Conservation (phyloP, 2,888 invertebrate genomes). For the Pachycephus smyrnensis region DNA sequence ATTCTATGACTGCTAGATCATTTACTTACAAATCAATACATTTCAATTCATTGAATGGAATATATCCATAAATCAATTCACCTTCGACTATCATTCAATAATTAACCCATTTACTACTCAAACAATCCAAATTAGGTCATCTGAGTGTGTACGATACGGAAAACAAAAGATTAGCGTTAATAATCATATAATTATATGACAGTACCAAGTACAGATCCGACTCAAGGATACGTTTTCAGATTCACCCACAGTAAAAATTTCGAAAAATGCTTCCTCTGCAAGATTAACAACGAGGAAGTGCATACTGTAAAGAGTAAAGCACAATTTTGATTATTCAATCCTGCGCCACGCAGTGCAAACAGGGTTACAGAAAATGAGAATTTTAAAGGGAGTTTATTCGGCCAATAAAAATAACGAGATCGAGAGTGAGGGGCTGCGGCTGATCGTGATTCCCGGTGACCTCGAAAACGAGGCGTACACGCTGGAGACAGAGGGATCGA, state of each 20-base stretch:
- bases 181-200: neutral
- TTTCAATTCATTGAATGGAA: too few relatives aligned
- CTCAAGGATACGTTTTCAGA: neutral
- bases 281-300: neutral
- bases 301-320: neutral
- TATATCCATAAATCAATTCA: too few relatives aligned
- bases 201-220: neutral
- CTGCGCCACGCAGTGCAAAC: neutral
- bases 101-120: too few relatives aligned
- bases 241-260: neutral
- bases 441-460: conserved; percentile 47
- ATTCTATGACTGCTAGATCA: too few relatives aligned
- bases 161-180: too few relatives aligned
- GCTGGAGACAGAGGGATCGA: conserved; percentile 43
- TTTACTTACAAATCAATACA: too few relatives aligned
- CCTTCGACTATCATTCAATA: too few relatives aligned
- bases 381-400: neutral
- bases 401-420: conserved; percentile 36
- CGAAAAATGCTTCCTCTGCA: neutral
- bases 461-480: conserved; percentile 46
- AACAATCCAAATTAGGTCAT: too few relatives aligned
- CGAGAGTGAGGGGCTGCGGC: conserved; percentile 45
- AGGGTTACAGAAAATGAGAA: neutral
- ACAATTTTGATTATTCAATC: neutral
- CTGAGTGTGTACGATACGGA: too few relatives aligned